Evolutionary conservation across 2,113 vertebrate genomes (phyloP).

Genomic region (Ceuthmochares aereus): DNA sequence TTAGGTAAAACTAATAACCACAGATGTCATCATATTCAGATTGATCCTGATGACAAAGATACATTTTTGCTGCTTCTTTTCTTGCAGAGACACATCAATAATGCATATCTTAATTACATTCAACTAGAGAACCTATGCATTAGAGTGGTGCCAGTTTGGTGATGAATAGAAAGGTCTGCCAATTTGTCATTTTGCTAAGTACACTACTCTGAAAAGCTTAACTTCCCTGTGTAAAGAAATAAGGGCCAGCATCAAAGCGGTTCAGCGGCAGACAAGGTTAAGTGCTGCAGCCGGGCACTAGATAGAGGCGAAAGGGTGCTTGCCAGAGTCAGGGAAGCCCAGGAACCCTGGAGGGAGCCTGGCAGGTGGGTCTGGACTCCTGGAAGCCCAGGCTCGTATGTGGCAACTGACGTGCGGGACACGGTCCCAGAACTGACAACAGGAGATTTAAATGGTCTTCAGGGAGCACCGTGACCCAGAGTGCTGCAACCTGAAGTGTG

Average conservation of each 20-base stretch:
- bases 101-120: conserved; percentile 48
- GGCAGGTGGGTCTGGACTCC: too few species aligned
- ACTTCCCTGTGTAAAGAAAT: background rate
- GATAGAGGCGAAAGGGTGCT: too few species aligned
- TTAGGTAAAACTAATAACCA: background rate
- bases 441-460: too few species aligned
- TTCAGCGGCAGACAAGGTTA: too few species aligned
- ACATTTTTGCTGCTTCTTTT: conserved; percentile 9
- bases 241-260: background rate
- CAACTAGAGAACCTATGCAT: background rate
- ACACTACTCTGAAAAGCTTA: background rate
- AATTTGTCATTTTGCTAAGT: background rate
- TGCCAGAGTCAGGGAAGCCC: too few species aligned
- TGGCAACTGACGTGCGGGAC: too few species aligned
- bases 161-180: background rate
- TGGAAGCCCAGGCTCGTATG: too few species aligned
- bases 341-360: too few species aligned
- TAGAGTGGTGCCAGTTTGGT: background rate
- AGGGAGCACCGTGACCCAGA: too few species aligned
- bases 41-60: background rate
- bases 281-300: too few species aligned
- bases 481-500: too few species aligned
- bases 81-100: conserved; percentile 30
- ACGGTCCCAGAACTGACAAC: too few species aligned
- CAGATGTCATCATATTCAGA: background rate